Percentiles rank a stretch among this genome's conserved stretches.
These are phyloP conservation scores for Phenganax marumi DNA, from an alignment of 92 coral and sea anemone genomes.

Conservation along the genomic window DNA sequence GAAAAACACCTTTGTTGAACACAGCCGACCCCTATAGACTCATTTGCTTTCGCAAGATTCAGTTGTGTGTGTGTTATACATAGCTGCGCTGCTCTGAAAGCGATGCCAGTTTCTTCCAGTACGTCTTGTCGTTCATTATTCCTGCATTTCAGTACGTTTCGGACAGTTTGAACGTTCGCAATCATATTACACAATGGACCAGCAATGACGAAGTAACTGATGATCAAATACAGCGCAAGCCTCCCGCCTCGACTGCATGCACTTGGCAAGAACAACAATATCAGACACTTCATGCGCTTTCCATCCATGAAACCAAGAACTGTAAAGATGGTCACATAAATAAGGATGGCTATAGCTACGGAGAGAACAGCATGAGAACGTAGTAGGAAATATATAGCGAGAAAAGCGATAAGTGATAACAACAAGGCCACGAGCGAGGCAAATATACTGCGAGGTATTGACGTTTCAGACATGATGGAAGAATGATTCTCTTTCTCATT, in stretches of 20 bases:
- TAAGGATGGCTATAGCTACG: slow-evolving; percentile 64
- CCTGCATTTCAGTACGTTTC: slow-evolving; percentile 53
- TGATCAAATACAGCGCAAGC: slow-evolving; percentile 73
- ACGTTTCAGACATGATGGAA: slow-evolving; percentile 66
- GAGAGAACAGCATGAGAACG: slow-evolving; percentile 59
- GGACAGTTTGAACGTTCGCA: slow-evolving; percentile 61
- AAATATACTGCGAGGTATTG: slow-evolving; percentile 70
- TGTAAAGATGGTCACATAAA: slow-evolving; percentile 68
- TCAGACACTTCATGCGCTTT: slow-evolving; percentile 70
- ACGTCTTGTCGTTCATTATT: slow-evolving; percentile 12
- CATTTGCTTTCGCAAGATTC: neutral
- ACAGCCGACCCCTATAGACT: neutral
- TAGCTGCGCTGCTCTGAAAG: slow-evolving; percentile 1
- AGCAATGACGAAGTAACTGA: slow-evolving; percentile 71
- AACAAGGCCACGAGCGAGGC: slow-evolving; percentile 71
- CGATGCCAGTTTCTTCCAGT: neutral
- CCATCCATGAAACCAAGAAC: slow-evolving; percentile 79
- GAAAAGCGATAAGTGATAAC: slow-evolving; percentile 72
- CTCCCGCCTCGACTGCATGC: slow-evolving; percentile 79
- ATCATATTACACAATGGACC: slow-evolving; percentile 92
- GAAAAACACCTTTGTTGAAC: slow-evolving; percentile 24
- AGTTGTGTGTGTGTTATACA: neutral
- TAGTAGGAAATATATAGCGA: slow-evolving; percentile 65
- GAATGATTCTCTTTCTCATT: slow-evolving; percentile 64
- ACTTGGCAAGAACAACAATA: slow-evolving; percentile 79